These are phyloP conservation scores for Montipora capitata DNA, from an alignment of 92 coral and sea anemone genomes.

Conservation along the genomic window DNA sequence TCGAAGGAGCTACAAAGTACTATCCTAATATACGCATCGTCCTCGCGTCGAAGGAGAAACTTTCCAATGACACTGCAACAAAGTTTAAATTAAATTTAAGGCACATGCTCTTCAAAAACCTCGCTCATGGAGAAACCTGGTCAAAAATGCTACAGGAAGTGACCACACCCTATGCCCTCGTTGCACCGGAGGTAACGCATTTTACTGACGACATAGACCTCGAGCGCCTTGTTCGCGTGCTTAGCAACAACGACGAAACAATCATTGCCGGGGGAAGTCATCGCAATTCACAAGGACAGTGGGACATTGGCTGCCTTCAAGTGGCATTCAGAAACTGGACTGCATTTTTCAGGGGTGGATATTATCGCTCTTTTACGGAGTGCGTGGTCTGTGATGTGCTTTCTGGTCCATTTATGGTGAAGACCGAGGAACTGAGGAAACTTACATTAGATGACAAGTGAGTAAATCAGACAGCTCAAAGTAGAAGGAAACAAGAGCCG, in stretches of 20 bases:
- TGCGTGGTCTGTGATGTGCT: slow-evolving; percentile 90
- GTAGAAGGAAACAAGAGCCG: too few species aligned
- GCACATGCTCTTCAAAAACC: neutral
- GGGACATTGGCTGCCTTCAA: slow-evolving; percentile 98
- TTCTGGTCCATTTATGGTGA: slow-evolving; percentile 95
- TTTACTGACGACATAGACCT: slow-evolving; percentile 72
- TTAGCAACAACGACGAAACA: slow-evolving; percentile 81
- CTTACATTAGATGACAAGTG: slow-evolving; percentile 86
- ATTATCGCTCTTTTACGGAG: slow-evolving; percentile 89
- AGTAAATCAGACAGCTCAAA: slow-evolving; percentile 6
- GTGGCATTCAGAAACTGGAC: slow-evolving; percentile 92
- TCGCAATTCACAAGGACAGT: slow-evolving; percentile 86
- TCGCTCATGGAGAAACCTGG: slow-evolving; percentile 62
- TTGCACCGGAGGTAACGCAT: slow-evolving; percentile 72
- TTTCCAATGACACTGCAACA: slow-evolving; percentile 21
- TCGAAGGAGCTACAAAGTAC: slow-evolving; percentile 61
- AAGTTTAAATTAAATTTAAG: slow-evolving; percentile 20
- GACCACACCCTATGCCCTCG: slow-evolving; percentile 67
- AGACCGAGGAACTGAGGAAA: slow-evolving; percentile 78
- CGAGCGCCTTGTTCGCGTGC: slow-evolving; percentile 77
- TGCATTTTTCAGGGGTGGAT: slow-evolving; percentile 83
- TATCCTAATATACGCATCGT: slow-evolving; percentile 76
- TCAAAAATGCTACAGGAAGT: slow-evolving; percentile 49
- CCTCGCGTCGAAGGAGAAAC: slow-evolving; percentile 59
- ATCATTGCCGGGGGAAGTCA: slow-evolving; percentile 90